Evolutionary conservation across 1,140 invertebrate genomes (phyloP).

Genomic region (Agrilus planipennis): DNA sequence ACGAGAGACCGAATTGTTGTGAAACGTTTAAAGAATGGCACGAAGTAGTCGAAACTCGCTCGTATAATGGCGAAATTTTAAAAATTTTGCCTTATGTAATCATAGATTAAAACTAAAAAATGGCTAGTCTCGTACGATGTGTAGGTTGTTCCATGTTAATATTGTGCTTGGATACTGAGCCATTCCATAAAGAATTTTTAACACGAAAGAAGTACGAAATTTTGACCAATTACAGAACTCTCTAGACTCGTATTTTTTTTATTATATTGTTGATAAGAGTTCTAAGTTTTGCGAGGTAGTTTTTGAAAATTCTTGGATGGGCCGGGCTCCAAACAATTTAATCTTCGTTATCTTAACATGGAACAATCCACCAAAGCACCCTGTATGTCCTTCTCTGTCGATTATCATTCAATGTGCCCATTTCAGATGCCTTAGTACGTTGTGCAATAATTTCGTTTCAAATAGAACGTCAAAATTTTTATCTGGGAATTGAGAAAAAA

Average conservation of each 20-base stretch:
- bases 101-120: constrained; percentile 53
- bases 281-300: neutral
- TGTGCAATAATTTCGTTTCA: neutral
- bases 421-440: neutral
- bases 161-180: too few species aligned
- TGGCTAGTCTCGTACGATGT: neutral
- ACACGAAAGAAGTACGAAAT: too few species aligned
- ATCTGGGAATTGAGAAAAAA: too few species aligned
- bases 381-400: neutral
- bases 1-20: constrained; percentile 14
- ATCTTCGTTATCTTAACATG: neutral
- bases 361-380: neutral
- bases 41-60: constrained; percentile 56
- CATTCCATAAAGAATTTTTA: too few species aligned
- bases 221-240: too few species aligned
- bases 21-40: constrained; percentile 67
- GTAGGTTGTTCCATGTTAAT: too few species aligned
- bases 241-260: neutral
- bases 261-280: neutral
- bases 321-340: neutral
- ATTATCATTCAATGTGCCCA: neutral
- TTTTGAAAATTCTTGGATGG: neutral
- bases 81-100: constrained; percentile 87
- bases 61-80: constrained; percentile 58
- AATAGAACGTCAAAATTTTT: too few species aligned